A percentile compares a stretch with the other conserved stretches of the same genome.
Conservation (phyloP, 2,797 vertebrate genomes). For the Fringilla coelebs region DNA sequence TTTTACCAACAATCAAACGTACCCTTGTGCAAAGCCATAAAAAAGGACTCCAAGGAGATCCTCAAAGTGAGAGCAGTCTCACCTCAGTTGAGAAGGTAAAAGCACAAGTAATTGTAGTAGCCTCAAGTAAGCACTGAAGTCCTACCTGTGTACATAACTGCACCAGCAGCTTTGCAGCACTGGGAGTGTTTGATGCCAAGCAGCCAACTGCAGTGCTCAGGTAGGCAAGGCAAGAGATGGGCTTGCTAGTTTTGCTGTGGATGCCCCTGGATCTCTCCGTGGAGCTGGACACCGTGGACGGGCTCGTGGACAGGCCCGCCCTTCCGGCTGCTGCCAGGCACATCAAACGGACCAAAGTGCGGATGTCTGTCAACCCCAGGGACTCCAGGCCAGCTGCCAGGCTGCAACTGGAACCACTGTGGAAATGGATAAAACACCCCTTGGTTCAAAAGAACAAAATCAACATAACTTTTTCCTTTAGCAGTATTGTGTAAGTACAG, state of each 20-base stretch:
- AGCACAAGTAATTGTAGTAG: neutral
- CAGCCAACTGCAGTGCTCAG: slow-evolving; percentile 97
- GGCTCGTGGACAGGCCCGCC: slow-evolving; percentile 91
- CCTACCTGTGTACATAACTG: slow-evolving; percentile 93
- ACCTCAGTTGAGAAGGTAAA: neutral
- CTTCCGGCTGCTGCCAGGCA: slow-evolving; percentile 94
- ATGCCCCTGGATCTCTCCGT: slow-evolving; percentile 84
- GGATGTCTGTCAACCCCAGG: slow-evolving; percentile 93
- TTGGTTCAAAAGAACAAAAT: neutral
- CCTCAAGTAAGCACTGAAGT: neutral
- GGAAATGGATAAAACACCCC: neutral
- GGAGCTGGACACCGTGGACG: slow-evolving; percentile 63
- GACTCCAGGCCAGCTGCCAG: slow-evolving; percentile 95
- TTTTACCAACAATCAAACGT: neutral
- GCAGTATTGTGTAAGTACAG: neutral
- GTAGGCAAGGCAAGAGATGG: slow-evolving; percentile 95
- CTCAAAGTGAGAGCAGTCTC: neutral
- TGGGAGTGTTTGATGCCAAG: slow-evolving; percentile 93
- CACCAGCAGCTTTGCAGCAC: slow-evolving; percentile 92
- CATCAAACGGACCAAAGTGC: slow-evolving; percentile 95
- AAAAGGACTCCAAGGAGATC: neutral
- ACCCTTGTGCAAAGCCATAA: neutral
- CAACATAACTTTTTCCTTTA: neutral
- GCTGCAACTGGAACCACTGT: slow-evolving; percentile 95
- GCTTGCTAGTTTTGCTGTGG: slow-evolving; percentile 89